Evolutionary conservation across 2,797 vertebrate species (phyloP).

Genomic region (Odontamblyopus lacepedii): DNA sequence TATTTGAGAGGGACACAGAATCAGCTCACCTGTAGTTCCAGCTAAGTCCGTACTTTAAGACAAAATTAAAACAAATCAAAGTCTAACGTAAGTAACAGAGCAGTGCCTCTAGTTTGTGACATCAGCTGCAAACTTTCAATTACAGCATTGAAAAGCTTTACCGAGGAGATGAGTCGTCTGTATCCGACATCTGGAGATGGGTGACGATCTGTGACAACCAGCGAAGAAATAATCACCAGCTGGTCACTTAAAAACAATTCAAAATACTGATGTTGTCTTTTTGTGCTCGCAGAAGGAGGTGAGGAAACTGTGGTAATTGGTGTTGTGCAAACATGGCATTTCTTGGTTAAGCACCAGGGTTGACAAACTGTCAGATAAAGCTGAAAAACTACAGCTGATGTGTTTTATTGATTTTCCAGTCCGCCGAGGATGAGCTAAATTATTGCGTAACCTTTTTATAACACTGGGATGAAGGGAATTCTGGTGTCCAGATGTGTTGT

Average conservation of each 20-base stretch:
- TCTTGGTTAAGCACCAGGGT: constrained; percentile 40
- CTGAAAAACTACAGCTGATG: constrained; percentile 19
- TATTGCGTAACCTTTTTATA: constrained; percentile 19
- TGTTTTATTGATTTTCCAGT: constrained; percentile 25
- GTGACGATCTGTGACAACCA: neutral
- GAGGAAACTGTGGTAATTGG: constrained; percentile 36
- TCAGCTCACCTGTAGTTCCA: too few relatives aligned
- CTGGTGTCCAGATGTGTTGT: constrained; percentile 3
- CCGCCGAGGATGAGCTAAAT: neutral
- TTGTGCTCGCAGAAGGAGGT: constrained; percentile 25
- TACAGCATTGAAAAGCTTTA: too few relatives aligned
- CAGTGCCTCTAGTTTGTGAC: too few relatives aligned
- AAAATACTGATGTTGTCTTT: constrained; percentile 34
- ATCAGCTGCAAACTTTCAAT: too few relatives aligned
- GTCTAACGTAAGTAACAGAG: too few relatives aligned
- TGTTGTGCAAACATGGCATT: constrained; percentile 38
- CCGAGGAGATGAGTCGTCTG: too few relatives aligned
- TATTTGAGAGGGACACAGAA: too few relatives aligned
- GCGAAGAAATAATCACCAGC: neutral
- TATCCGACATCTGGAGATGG: too few relatives aligned
- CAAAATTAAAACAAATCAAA: too few relatives aligned
- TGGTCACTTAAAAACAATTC: neutral
- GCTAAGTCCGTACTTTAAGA: too few relatives aligned
- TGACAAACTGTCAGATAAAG: constrained; percentile 40
- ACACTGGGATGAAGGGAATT: neutral